Evolutionary conservation across 2,888 invertebrate genomes (phyloP).

Genomic region (Keiferia lycopersicella): DNA sequence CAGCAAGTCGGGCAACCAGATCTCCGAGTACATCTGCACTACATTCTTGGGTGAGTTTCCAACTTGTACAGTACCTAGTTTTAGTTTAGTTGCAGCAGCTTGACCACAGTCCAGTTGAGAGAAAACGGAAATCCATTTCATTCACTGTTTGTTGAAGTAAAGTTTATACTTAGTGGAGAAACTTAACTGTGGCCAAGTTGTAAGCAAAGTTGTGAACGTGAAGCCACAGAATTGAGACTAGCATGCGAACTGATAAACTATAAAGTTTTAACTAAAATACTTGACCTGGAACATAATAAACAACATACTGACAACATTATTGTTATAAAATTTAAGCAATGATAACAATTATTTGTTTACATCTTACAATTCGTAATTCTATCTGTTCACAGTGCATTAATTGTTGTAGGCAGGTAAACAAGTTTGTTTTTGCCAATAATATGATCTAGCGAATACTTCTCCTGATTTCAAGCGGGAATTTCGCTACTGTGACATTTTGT

Average conservation of each 20-base stretch:
- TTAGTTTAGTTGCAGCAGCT: background rate
- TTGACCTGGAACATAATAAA: conserved; percentile 17
- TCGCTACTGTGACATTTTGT: too few species aligned
- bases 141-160: background rate
- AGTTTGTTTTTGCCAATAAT: conserved; percentile 29
- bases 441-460: background rate
- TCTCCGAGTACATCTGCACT: conserved; percentile 99
- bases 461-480: too few species aligned
- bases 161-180: background rate
- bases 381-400: background rate
- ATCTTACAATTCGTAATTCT: background rate
- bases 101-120: background rate
- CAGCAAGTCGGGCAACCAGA: conserved; percentile 99
- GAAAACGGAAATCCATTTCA: background rate
- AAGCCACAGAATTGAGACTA: background rate
- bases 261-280: conserved; percentile 15
- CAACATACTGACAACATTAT: background rate
- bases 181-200: background rate
- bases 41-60: conserved; percentile 97
- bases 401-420: conserved; percentile 23
- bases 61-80: background rate
- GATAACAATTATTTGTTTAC: background rate
- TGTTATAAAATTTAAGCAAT: background rate
- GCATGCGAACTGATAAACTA: background rate
- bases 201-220: background rate